Evolutionary conservation across 2,888 invertebrate species (phyloP).

Genomic region (Drosophila stalkeri): DNA sequence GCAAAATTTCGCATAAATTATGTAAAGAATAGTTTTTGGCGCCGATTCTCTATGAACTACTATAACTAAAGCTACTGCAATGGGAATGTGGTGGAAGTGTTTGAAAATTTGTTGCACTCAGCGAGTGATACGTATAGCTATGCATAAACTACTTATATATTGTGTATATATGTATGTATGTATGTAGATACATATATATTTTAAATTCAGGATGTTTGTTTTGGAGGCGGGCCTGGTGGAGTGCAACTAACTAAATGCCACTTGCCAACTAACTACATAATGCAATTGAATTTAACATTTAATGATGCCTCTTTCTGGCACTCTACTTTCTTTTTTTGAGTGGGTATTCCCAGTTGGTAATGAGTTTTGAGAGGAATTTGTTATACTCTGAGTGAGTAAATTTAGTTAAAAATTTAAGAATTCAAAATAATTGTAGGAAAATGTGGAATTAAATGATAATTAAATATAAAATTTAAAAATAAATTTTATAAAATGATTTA

Average conservation of each 20-base stretch:
- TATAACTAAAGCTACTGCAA: conserved; percentile 16
- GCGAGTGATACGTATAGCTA: not conserved
- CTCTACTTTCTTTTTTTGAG: not conserved
- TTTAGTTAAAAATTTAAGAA: not conserved
- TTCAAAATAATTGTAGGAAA: not conserved
- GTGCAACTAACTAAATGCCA: conserved; percentile 22
- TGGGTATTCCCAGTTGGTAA: conserved; percentile 8
- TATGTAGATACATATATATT: not conserved
- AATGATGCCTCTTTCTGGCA: conserved; percentile 40
- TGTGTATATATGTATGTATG: not conserved
- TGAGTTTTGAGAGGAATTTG: not conserved
- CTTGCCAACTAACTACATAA: conserved; percentile 56
- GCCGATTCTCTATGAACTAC: conserved; percentile 63
- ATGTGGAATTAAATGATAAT: not conserved
- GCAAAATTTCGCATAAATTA: conserved; percentile 77
- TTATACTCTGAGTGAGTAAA: accelerated
- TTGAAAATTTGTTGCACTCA: conserved; percentile 52
- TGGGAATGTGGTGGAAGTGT: conserved; percentile 38
- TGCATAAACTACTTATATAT: not conserved
- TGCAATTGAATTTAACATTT: conserved; percentile 73
- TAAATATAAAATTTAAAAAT: not conserved
- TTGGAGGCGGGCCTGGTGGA: conserved; percentile 5
- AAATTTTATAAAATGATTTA: not conserved
- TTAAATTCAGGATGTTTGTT: not conserved
- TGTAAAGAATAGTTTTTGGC: conserved; percentile 78